A percentile compares a stretch with the other conserved stretches of the same genome.
Evolutionary conservation across 2,888 invertebrate species (phyloP).

Genomic region (Mesochorus sp.): DNA sequence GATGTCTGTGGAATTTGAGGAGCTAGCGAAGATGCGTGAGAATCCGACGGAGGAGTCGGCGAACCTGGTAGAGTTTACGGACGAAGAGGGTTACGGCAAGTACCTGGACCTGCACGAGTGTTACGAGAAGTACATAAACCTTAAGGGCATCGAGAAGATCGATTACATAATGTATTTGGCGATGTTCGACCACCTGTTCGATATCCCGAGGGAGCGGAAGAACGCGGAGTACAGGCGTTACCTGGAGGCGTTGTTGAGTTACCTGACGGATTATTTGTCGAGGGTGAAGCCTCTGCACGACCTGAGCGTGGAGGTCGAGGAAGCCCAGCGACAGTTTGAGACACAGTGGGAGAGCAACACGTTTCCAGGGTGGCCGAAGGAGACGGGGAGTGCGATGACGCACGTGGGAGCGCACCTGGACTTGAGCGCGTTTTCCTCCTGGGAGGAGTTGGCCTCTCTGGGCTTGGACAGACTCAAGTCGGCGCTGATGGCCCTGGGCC

Average conservation of each 20-base stretch:
- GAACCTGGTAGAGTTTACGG: constrained; percentile 97
- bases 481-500: constrained; percentile 96
- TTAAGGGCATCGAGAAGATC: constrained; percentile 97
- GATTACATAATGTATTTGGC: constrained; percentile 98
- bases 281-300: constrained; percentile 94
- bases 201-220: constrained; percentile 95
- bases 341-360: constrained; percentile 93
- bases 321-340: constrained; percentile 91
- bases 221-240: constrained; percentile 95
- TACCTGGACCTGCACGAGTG: constrained; percentile 98
- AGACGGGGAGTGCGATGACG: constrained; percentile 95
- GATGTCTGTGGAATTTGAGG: constrained; percentile 99
- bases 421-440: constrained; percentile 98
- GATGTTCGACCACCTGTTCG: constrained; percentile 97
- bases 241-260: constrained; percentile 91
- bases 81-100: constrained; percentile 99
- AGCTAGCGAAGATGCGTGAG: constrained; percentile 93
- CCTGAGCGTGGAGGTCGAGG: constrained; percentile 90
- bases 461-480: constrained; percentile 98
- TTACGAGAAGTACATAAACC: constrained; percentile 97
- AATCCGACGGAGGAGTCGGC: constrained; percentile 94
- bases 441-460: constrained; percentile 98
- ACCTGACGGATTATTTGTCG: constrained; percentile 91
- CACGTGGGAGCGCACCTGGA: constrained; percentile 98
- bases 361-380: constrained; percentile 99